A percentile compares a stretch with the other conserved stretches of the same genome.
Evolutionary conservation across 1,140 invertebrate species (phyloP).

Genomic region (Archivesica marissinica): DNA sequence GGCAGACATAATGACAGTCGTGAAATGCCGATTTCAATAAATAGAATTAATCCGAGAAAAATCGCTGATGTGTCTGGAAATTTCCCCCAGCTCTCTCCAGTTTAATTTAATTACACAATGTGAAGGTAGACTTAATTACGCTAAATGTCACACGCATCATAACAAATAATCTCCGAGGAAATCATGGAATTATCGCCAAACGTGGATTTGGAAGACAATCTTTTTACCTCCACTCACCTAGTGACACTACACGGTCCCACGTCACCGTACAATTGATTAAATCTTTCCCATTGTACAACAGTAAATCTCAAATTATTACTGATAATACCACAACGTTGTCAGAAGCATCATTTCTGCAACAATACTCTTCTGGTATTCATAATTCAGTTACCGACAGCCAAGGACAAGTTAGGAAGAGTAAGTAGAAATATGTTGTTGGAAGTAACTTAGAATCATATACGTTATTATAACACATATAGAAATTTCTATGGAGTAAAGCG

Average conservation of each 20-base stretch:
- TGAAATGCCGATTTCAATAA: too few relatives aligned
- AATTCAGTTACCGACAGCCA: too few relatives aligned
- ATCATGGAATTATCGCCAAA: neutral
- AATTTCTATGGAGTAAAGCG: too few relatives aligned
- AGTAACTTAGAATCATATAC: too few relatives aligned
- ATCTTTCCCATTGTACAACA: neutral
- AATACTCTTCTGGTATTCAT: neutral
- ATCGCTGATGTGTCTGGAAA: too few relatives aligned
- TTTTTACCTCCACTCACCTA: neutral
- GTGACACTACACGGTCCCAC: neutral
- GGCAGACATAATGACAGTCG: too few relatives aligned
- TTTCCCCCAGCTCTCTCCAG: too few relatives aligned
- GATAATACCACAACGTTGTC: neutral
- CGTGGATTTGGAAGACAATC: neutral
- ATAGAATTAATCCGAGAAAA: too few relatives aligned
- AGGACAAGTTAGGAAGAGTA: too few relatives aligned
- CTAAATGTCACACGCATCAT: slow-evolving; percentile 1
- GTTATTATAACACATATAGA: too few relatives aligned
- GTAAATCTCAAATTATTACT: slow-evolving; percentile 19
- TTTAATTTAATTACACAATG: slow-evolving; percentile 5
- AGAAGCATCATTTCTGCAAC: neutral
- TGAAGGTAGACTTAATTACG: slow-evolving; percentile 2
- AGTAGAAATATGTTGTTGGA: too few relatives aligned
- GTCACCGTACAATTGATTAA: slow-evolving; percentile 14
- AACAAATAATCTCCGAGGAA: slow-evolving; percentile 12